Evolutionary conservation across 2,113 vertebrate species (phyloP), one percentile per base, ranked within the genome.

Genomic region (Sander vitreus): DNA sequence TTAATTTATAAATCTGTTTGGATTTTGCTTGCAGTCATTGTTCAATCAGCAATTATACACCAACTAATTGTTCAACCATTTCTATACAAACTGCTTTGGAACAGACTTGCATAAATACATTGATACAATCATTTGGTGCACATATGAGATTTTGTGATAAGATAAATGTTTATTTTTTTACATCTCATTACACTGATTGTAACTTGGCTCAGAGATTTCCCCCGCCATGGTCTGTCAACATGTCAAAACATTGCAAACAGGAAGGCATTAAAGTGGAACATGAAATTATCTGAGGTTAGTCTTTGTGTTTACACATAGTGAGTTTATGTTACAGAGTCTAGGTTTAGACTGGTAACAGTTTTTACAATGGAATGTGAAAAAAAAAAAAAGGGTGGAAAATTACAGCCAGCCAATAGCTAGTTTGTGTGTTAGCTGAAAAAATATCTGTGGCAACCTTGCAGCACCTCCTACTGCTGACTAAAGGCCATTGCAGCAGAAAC

Each of bases 401-500:
- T 39, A 69, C 5, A 1, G 36, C 6, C 3, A 45, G 21, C 63
- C 13, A 23, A 21, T n/a, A 33, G 11, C 48, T 11, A 6, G 33
- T 10, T 14, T 43, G 36, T 14, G n/a, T 55, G 11, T 54, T 70
- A 16, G 47, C 16, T 27, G 55, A 43, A 55, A 36, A 48, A 47
- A 73, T 3, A 43, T 30, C 13, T 36, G 10, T 58, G 18, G 8
- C 33, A 62, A 45, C 57, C 25, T 62, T 47, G 57, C 48, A 63
- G 67, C 77, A 48, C 77, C 77, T 16, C 59, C 59, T 33, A 19
- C 13, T 72, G 58, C 25, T 64, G 68, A 72, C 36, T 9, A 43
- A 45, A 39, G 23, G 30, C 30, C 21, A 21, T 4, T 71, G 23
- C 67, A 30, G n/a, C 36, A 45, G 48, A 16, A 51, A 45, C 45